Evolutionary conservation across 2,888 invertebrate genomes (phyloP), one percentile per base, ranked within the genome.

Genomic region (Synergus japonicus): DNA sequence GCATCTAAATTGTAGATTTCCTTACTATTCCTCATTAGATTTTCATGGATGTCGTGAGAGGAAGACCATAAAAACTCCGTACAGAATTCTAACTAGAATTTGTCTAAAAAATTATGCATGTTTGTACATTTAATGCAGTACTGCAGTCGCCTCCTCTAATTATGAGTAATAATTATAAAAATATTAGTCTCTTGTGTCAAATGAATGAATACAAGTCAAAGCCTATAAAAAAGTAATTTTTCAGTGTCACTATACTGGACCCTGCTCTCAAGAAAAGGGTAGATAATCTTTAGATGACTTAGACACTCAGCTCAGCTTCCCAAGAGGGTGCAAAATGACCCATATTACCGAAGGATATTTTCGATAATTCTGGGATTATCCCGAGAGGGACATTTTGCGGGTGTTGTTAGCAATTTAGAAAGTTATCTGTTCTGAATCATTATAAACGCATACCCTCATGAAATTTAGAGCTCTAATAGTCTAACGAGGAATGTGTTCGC

Each of bases 341-440:
- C 66, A 66, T 66, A 44, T 66, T 66, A 66, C 44, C 66, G 18
- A 18, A 43, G 18, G 66, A 66, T 66, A 66, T 66, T 43, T 66
- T 46, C 67, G 67, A 67, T 67, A 67, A 67, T 67, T 67, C 67
- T 46, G 18, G 67, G 46, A 67, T 67, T 67, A 67, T 67, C 46
- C 67, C 46, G 18, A 46, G 46, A 67, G 67, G 46, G 44, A 67
- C 67, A 46, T 67, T 67, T 67, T 67, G 67, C 44, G 67, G 13
- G 44, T 2, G 44, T 67, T 67, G 44, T 46, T 67, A 44, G 4
- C 13, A 67, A 67, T 67, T 67, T 46, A 22, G 18, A 67, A 67
- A 67, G 67, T 44, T 67, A 29, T 7, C 15, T 37, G 10, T 69
- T 1, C 29, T 54, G 69, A 69, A 69, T 69, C 37, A 49, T 69